Conservation (phyloP, 2,113 vertebrate genomes). For the Emydocephalus ijimae region DNA sequence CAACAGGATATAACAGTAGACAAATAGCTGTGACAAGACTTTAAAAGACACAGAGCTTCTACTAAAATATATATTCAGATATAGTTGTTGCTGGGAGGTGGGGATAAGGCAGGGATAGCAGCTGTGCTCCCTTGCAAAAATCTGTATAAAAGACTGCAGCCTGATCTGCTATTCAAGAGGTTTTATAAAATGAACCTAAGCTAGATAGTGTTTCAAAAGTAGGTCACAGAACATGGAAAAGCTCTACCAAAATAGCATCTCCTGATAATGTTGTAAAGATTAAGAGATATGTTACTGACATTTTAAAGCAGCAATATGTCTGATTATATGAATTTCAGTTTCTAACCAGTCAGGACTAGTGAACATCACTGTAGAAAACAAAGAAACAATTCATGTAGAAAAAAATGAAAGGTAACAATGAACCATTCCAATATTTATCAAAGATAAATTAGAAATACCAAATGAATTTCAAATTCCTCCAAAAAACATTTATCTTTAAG, state of each 20-base stretch:
- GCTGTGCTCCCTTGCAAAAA: not conserved
- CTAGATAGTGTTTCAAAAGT: slow-evolving; percentile 44
- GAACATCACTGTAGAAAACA: slow-evolving; percentile 66
- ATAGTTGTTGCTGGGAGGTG: not conserved
- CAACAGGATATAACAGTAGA: not conserved
- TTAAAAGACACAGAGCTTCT: not conserved
- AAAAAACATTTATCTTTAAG: not conserved
- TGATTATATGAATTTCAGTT: slow-evolving; percentile 52
- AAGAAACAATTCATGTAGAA: slow-evolving; percentile 60
- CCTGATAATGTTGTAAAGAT: slow-evolving; percentile 44
- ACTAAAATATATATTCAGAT: not conserved
- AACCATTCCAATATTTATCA: slow-evolving; percentile 49
- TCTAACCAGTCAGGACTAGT: slow-evolving; percentile 62
- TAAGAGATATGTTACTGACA: slow-evolving; percentile 39
- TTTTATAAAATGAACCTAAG: slow-evolving; percentile 37
- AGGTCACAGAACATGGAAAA: slow-evolving; percentile 45
- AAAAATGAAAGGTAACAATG: slow-evolving; percentile 56
- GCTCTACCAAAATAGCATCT: slow-evolving; percentile 41
- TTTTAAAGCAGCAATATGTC: slow-evolving; percentile 47
- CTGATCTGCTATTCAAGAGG: slow-evolving; percentile 25
- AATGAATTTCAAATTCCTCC: slow-evolving; percentile 41
- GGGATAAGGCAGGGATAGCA: not conserved
- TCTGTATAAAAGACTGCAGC: not conserved
- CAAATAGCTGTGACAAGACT: not conserved
- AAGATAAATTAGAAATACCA: slow-evolving; percentile 53